Percentiles rank a stretch among this genome's conserved stretches.
phyloP scores from a whole-genome alignment of 2,888 invertebrate genomes.

The Andrena chrysosceles region DNA sequence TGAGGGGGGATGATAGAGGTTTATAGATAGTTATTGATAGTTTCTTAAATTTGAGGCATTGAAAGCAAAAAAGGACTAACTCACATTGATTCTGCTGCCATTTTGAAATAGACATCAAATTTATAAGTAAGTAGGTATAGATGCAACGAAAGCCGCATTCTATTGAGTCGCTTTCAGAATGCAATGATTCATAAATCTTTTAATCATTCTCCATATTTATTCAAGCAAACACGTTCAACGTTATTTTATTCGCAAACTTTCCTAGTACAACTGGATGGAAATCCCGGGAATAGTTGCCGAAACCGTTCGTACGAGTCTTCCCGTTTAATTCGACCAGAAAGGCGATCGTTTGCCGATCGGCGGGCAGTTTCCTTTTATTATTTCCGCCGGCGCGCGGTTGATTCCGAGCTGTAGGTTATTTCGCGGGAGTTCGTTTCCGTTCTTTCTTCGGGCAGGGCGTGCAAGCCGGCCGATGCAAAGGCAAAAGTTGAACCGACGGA shows the following conservation, averaged over 20 bases:
- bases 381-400: slow-evolving; percentile 51
- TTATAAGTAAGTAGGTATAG: too few species aligned
- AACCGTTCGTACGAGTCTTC: slow-evolving; percentile 34
- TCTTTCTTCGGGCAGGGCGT: slow-evolving; percentile 67
- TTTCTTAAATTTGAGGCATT: too few species aligned
- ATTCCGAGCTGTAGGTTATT: slow-evolving; percentile 56
- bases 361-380: slow-evolving; percentile 51
- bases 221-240: neutral
- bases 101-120: too few species aligned
- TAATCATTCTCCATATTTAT: too few species aligned
- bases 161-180: too few species aligned
- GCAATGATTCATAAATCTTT: too few species aligned
- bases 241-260: neutral
- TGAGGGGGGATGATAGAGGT: too few species aligned
- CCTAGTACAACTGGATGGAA: neutral
- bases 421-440: slow-evolving; percentile 65
- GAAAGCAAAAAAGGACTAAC: too few species aligned
- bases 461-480: slow-evolving; percentile 71
- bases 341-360: slow-evolving; percentile 38
- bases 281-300: slow-evolving; percentile 27
- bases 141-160: too few species aligned
- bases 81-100: too few species aligned
- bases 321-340: slow-evolving; percentile 51
- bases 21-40: too few species aligned
- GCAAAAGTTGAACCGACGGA: slow-evolving; percentile 72